These are phyloP conservation scores for Calephelis virginiensis DNA, from an alignment of 1,140 invertebrate species.

Conservation along the genomic window DNA sequence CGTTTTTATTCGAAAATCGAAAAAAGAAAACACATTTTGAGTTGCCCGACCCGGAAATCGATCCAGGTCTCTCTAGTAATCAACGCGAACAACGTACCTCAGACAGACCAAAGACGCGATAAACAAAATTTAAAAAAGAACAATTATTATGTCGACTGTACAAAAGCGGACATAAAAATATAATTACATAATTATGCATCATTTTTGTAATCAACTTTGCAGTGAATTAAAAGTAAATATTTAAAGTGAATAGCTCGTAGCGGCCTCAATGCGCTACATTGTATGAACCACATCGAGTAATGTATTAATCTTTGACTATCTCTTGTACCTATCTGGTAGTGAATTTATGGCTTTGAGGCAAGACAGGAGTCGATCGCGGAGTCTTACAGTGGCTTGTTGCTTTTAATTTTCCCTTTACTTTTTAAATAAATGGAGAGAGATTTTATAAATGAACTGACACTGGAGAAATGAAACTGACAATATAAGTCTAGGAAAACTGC, in stretches of 20 bases:
- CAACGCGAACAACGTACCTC: too few species aligned
- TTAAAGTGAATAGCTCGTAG: neutral
- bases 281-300: conserved; percentile 13
- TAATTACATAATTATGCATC: conserved; percentile 10
- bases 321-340: conserved; percentile 8
- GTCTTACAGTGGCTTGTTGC: conserved; percentile 7
- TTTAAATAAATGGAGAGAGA: neutral
- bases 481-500: too few species aligned
- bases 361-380: conserved; percentile 14
- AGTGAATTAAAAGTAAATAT: neutral
- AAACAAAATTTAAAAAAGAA: too few species aligned
- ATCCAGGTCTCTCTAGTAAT: too few species aligned
- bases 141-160: neutral
- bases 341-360: neutral
- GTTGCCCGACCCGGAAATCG: too few species aligned
- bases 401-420: conserved; percentile 12
- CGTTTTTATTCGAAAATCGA: too few species aligned
- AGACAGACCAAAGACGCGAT: too few species aligned
- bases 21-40: too few species aligned
- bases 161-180: neutral
- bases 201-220: conserved; percentile 1
- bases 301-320: conserved; percentile 13
- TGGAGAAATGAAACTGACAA: too few species aligned
- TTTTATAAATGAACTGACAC: neutral
- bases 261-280: conserved; percentile 14